These are phyloP conservation scores for Rhombomys opimus DNA, from an alignment of 2,113 vertebrate genomes.

Conservation along the genomic window DNA sequence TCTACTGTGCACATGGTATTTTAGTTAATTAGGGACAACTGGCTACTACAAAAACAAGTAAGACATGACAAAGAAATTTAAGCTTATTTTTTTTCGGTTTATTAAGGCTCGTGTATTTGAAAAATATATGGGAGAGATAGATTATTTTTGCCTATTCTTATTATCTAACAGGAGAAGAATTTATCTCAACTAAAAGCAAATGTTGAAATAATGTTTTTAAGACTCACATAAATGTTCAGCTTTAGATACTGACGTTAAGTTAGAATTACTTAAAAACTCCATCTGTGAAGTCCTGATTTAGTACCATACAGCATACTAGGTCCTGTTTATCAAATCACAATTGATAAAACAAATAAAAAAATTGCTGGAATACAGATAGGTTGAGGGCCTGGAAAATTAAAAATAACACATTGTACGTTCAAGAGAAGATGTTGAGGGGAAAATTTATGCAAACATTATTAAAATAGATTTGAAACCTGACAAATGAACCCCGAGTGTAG, in stretches of 20 bases:
- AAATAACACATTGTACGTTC: neutral
- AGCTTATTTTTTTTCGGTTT: neutral
- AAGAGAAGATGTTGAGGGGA: neutral
- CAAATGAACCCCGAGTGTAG: neutral
- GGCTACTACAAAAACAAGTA: neutral
- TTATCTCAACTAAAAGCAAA: constrained; percentile 9
- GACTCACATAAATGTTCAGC: neutral
- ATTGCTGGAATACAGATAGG: neutral
- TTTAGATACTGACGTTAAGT: neutral
- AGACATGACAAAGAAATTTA: neutral
- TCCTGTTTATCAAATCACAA: constrained; percentile 21
- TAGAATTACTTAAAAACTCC: constrained; percentile 37
- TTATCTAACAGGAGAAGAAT: neutral
- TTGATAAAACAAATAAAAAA: constrained; percentile 33
- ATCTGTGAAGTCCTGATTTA: neutral
- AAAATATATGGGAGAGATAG: neutral
- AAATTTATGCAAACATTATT: constrained; percentile 36
- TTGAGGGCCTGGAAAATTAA: constrained; percentile 49
- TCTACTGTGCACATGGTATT: neutral
- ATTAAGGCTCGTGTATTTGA: neutral
- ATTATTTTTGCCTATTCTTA: neutral
- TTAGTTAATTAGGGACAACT: neutral
- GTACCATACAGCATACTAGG: neutral
- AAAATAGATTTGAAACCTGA: constrained; percentile 49
- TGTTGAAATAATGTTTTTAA: constrained; percentile 32